phyloP scores from a whole-genome alignment of 2,797 vertebrate genomes.

The Fistularia tabacaria region DNA sequence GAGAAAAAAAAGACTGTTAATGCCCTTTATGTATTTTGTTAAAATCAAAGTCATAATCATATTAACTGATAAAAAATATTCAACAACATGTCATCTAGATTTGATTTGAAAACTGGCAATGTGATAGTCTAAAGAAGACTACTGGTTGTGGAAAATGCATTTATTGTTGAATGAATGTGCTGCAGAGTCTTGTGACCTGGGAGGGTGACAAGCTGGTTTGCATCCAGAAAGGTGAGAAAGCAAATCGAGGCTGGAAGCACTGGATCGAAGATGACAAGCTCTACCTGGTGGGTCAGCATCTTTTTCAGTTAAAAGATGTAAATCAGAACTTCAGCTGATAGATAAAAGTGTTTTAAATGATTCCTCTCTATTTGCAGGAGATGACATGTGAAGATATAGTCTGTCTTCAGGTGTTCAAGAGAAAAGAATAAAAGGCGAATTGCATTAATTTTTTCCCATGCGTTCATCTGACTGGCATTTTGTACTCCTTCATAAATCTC shows the following conservation, averaged over 20 bases:
- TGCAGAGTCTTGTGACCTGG: slow-evolving; percentile 84
- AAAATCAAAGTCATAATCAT: too few relatives aligned
- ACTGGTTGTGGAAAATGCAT: neutral
- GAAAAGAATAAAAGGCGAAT: slow-evolving; percentile 63
- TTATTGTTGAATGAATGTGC: neutral
- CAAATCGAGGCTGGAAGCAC: slow-evolving; percentile 89
- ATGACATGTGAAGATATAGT: slow-evolving; percentile 84
- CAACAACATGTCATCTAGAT: too few relatives aligned
- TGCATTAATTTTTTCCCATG: too few relatives aligned
- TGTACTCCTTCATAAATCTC: too few relatives aligned
- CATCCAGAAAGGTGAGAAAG: slow-evolving; percentile 87
- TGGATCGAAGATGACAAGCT: slow-evolving; percentile 86
- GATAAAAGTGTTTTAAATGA: neutral
- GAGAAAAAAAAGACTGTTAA: too few relatives aligned
- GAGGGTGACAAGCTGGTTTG: slow-evolving; percentile 84
- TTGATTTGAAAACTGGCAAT: too few relatives aligned
- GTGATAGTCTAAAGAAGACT: neutral
- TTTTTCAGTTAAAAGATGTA: neutral
- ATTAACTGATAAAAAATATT: too few relatives aligned
- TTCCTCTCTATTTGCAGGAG: slow-evolving; percentile 69
- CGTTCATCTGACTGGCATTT: too few relatives aligned
- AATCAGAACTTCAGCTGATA: neutral
- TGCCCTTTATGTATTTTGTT: too few relatives aligned
- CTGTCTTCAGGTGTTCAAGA: slow-evolving; percentile 85
- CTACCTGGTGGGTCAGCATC: slow-evolving; percentile 74